Percentiles rank a stretch among this genome's conserved stretches.
These are phyloP conservation scores for Willowsia nigromaculata DNA, from an alignment of 2,888 invertebrate species.

Conservation along the genomic window DNA sequence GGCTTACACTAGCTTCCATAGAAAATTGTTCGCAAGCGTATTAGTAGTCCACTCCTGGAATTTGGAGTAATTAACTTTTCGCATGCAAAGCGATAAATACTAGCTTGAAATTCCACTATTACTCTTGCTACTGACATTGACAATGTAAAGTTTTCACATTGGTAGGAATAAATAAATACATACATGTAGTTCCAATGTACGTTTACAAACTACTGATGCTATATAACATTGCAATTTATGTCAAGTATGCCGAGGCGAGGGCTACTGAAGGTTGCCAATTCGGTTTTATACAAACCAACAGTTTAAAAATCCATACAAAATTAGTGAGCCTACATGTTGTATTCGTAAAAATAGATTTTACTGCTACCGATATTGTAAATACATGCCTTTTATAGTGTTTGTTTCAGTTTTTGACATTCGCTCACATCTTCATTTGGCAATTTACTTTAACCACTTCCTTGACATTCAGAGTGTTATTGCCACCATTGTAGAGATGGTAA, in stretches of 20 bases:
- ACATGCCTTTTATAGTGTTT: neutral
- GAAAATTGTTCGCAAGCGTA: neutral
- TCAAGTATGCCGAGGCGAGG: neutral
- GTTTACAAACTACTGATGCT: neutral
- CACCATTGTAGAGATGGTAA: neutral
- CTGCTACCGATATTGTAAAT: neutral
- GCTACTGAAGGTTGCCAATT: neutral
- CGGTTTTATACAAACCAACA: neutral
- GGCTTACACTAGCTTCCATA: neutral
- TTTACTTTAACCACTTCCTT: neutral
- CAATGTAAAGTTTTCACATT: neutral
- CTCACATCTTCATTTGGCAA: neutral
- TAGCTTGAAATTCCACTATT: neutral
- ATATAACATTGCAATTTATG: neutral
- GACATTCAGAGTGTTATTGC: neutral
- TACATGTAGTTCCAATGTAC: too few relatives aligned
- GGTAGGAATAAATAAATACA: neutral
- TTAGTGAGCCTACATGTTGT: too few relatives aligned
- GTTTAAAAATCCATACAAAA: too few relatives aligned
- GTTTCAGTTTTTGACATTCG: neutral
- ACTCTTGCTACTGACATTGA: neutral
- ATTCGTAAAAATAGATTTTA: neutral
- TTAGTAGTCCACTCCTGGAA: neutral
- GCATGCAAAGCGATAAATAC: neutral
- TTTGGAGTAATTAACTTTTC: conserved; percentile 12